Evolutionary conservation across 64 coral and sea anemone genomes (phyloP).

Genomic region (Cladopsammia gracilis): DNA sequence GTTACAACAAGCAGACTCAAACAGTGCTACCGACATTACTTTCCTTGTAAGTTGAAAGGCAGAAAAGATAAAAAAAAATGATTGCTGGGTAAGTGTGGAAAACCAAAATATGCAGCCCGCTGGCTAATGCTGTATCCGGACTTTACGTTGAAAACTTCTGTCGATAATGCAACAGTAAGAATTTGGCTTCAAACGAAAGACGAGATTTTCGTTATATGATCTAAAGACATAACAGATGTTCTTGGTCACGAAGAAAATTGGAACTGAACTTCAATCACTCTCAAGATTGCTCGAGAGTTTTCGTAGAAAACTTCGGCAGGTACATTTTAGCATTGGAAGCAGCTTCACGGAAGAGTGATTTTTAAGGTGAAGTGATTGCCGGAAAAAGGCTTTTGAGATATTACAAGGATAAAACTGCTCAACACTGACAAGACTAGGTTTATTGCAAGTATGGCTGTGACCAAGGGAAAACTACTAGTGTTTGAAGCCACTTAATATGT

Average conservation of each 20-base stretch:
- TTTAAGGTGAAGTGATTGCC: too few relatives aligned
- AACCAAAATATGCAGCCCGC: background rate
- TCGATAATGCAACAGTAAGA: background rate
- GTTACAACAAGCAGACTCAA: too few relatives aligned
- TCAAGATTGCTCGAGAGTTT: background rate
- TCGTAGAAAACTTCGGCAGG: background rate
- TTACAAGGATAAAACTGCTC: background rate
- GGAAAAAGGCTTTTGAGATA: too few relatives aligned
- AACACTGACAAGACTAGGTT: background rate
- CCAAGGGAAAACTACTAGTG: background rate
- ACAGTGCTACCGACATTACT: too few relatives aligned
- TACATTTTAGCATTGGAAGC: background rate
- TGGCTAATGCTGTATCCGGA: background rate
- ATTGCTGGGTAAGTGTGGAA: background rate
- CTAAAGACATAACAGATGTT: slow-evolving; percentile 10
- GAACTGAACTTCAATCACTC: background rate
- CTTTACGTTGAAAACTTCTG: slow-evolving; percentile 13
- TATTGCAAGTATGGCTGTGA: background rate
- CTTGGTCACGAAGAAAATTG: background rate
- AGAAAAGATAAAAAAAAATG: too few relatives aligned
- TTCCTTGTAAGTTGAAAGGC: too few relatives aligned
- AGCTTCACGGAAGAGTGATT: too few relatives aligned
- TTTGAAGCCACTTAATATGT: background rate
- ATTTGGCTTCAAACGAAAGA: background rate
- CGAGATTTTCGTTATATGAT: slow-evolving; percentile 1